These are phyloP conservation scores for Ceratoteleas bidentatus DNA, from an alignment of 1,140 invertebrate species.

Conservation along the genomic window DNA sequence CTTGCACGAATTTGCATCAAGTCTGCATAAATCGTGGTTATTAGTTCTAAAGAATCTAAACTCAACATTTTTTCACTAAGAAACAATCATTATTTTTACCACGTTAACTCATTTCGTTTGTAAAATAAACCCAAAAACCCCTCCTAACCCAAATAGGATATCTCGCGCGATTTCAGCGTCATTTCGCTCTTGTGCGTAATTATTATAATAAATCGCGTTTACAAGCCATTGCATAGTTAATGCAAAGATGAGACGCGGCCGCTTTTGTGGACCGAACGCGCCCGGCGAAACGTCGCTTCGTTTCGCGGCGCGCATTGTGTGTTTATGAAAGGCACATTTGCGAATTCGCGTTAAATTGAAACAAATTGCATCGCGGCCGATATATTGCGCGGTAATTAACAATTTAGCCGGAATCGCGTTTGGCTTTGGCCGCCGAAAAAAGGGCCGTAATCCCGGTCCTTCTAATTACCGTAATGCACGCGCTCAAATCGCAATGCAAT, in stretches of 20 bases:
- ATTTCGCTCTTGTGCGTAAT: neutral
- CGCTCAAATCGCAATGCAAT: neutral
- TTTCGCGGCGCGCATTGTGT: constrained; percentile 3
- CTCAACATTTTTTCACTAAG: too few relatives aligned
- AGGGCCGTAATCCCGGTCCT: neutral
- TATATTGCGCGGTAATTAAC: neutral
- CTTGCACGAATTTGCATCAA: too few relatives aligned
- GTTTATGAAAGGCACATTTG: constrained; percentile 19
- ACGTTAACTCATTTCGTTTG: too few relatives aligned
- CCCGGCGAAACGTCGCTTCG: constrained; percentile 1
- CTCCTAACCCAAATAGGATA: neutral
- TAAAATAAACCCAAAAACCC: too few relatives aligned
- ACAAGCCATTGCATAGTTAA: constrained; percentile 32
- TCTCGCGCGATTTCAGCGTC: neutral
- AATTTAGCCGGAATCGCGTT: neutral
- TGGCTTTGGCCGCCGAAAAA: neutral
- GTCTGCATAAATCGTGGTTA: too few relatives aligned
- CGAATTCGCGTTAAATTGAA: constrained; percentile 14
- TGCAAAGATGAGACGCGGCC: constrained; percentile 15
- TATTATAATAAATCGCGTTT: constrained; percentile 36
- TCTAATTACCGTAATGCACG: neutral
- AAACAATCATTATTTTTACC: too few relatives aligned
- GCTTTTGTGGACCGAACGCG: constrained; percentile 12
- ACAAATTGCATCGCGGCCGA: neutral
- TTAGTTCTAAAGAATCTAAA: too few relatives aligned